Conservation (phyloP, 2,797 vertebrate species). For the Coranthus polyacanthus region DNA sequence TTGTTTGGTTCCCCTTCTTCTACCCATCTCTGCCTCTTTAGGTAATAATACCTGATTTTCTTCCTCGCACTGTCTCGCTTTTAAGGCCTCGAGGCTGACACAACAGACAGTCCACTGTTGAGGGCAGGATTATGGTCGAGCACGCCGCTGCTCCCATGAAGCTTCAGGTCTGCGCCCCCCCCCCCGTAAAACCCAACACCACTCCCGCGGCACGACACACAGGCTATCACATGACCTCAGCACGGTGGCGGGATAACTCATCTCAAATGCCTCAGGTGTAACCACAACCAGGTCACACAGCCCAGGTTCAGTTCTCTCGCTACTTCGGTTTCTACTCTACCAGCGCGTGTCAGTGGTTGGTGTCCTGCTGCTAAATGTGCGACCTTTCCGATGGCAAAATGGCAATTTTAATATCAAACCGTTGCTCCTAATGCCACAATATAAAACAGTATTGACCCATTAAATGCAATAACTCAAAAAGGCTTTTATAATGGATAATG, state of each 20-base stretch:
- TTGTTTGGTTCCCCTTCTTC: not conserved
- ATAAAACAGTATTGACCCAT: not conserved
- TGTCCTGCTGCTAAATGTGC: not conserved
- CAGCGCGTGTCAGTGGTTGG: not conserved
- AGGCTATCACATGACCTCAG: constrained; percentile 57
- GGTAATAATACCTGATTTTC: constrained; percentile 36
- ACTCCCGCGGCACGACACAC: constrained; percentile 22
- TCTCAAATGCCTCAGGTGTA: constrained; percentile 52
- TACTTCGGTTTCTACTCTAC: constrained; percentile 6
- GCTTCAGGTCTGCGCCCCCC: constrained; percentile 32
- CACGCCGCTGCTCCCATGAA: constrained; percentile 21
- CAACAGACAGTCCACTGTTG: constrained; percentile 61
- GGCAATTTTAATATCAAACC: not conserved
- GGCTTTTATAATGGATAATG: too few species aligned
- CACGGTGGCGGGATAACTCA: constrained; percentile 17
- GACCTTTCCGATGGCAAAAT: not conserved
- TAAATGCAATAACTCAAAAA: not conserved
- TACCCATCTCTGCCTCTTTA: constrained; percentile 1
- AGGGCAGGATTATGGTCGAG: constrained; percentile 4
- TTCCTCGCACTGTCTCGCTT: constrained; percentile 25
- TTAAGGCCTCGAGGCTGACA: constrained; percentile 31
- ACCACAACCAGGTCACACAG: constrained; percentile 64
- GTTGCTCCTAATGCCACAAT: not conserved
- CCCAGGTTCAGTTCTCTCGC: constrained; percentile 19
- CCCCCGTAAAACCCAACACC: constrained; percentile 62